Conservation (phyloP, 2,888 invertebrate genomes). For the Keiferia lycopersicella region DNA sequence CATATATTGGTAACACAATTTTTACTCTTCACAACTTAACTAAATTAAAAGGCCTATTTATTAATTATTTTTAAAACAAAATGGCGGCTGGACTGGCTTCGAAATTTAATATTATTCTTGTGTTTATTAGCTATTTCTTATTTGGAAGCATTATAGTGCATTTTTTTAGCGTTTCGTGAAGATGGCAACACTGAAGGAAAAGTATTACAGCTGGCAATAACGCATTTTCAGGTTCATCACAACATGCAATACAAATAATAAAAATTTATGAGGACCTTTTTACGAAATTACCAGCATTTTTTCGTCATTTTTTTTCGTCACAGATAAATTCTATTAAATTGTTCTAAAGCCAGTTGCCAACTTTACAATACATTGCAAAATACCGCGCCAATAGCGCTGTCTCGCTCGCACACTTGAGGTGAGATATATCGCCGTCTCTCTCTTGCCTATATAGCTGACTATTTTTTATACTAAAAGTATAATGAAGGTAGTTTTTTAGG, state of each 20-base stretch:
- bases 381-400: not conserved
- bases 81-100: conserved; percentile 6
- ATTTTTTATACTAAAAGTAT: no score
- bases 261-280: no score
- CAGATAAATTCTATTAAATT: not conserved
- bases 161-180: not conserved
- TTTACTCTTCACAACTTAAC: not conserved
- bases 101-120: no score
- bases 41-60: conserved; percentile 14
- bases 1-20: conserved; percentile 15
- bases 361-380: not conserved
- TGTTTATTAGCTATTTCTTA: not conserved
- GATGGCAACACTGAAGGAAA: not conserved
- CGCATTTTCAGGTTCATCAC: no score
- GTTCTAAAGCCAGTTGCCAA: no score
- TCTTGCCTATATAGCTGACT: not conserved
- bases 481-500: no score
- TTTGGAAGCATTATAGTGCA: conserved; percentile 5
- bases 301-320: no score
- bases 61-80: conserved; percentile 9
- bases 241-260: no score
- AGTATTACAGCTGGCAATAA: not conserved
- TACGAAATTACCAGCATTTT: no score
- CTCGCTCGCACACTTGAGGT: not conserved
- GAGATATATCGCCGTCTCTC: not conserved